phyloP scores from a whole-genome alignment of 2,888 invertebrate genomes.

The Epistrophella euchroma region DNA sequence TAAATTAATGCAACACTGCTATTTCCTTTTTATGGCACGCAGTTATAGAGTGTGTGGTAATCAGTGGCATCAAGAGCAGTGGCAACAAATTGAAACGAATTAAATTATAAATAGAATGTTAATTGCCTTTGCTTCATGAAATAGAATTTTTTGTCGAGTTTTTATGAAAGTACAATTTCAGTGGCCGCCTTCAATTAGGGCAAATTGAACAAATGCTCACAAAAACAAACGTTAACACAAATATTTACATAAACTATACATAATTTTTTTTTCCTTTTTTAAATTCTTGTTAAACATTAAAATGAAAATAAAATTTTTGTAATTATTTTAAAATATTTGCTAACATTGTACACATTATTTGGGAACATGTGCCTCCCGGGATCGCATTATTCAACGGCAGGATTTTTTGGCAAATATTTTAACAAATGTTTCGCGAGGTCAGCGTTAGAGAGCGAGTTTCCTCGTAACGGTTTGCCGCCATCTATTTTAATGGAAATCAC shows the following conservation, averaged over 20 bases:
- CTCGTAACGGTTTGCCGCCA: constrained; percentile 40
- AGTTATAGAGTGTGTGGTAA: too few species aligned
- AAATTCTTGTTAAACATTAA: constrained; percentile 3
- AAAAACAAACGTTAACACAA: background rate
- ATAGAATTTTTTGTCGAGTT: constrained; percentile 12
- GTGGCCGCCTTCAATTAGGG: constrained; percentile 16
- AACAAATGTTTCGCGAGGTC: constrained; percentile 60
- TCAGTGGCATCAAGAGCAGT: too few species aligned
- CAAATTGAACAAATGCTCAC: background rate
- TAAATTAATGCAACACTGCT: too few species aligned
- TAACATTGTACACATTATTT: constrained; percentile 28
- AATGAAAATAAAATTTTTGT: constrained; percentile 27
- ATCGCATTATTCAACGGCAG: constrained; percentile 58
- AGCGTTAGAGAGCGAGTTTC: background rate
- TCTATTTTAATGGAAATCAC: constrained; percentile 66
- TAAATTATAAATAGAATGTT: constrained; percentile 24
- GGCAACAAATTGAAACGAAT: constrained; percentile 27
- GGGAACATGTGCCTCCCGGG: constrained; percentile 22
- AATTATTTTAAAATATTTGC: constrained; percentile 62
- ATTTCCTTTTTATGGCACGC: too few species aligned
- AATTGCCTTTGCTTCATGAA: constrained; percentile 13
- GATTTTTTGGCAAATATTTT: constrained; percentile 62
- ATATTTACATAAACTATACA: constrained; percentile 5
- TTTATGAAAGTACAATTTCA: constrained; percentile 4
- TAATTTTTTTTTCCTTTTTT: background rate